Base-by-base conservation (phyloP, 2,888 invertebrate species). In the Troglohyphantes excavatus region DNA sequence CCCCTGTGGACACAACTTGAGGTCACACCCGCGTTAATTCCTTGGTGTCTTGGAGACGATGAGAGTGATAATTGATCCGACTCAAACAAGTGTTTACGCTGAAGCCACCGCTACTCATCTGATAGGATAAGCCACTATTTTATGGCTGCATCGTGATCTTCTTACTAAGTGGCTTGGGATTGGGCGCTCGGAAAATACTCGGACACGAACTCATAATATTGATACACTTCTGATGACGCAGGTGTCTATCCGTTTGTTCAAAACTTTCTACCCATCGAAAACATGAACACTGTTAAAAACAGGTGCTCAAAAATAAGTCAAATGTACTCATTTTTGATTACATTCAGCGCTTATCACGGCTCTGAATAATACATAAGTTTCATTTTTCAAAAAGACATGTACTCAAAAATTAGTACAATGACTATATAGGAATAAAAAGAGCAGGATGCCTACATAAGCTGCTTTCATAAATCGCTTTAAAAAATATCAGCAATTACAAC, bases 151-250 rank as follows among this genome's bases (percentile, higher is more conserved):
- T 63, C 78, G 78, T 78, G 63, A 65, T 19, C 23, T n/a, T 39
- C 11, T 23, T 53, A n/a, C 33, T 53, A 53, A 53, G 53, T 53
- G 53, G 53, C n/a, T 17, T n/a, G 53, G 17, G 53, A 53, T 13
- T 17, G 53, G n/a, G 53, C 13, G 7, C 39, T 1, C 39, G 13
- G 26, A 78, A 78, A 78, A 78, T 43, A 78, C 78, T 26, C 7
- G 17, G 78, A 65, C 78, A 78, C 78, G 78, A 78, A 78, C 11
- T 63, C 61, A 21, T 39, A 78, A 78, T 78, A 78, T 78, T 78
- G 43, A 78, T 78, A 68, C 1, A 53, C 46, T 78, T 59, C 78
- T 43, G 21, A 39, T 33, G 23, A 17, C 21, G 17, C 78, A 78
- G 61, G 26, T 78, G 65, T n/a, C 75, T n/a, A n/a, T n/a, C 9